Conservation (phyloP, 2,113 vertebrate species). For the Rhinolophus sinicus region DNA sequence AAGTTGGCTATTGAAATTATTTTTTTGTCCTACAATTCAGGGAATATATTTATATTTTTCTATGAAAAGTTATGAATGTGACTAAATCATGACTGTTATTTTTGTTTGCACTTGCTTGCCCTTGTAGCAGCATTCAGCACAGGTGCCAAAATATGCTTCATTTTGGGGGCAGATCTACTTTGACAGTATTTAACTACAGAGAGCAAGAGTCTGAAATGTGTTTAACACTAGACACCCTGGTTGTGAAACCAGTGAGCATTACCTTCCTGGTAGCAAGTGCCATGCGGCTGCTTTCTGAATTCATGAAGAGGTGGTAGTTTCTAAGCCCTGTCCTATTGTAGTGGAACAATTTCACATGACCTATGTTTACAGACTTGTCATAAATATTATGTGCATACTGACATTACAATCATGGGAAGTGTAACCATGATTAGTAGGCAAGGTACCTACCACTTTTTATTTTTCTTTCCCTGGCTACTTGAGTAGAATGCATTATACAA, state of each 20-base stretch:
- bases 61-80: conserved; percentile 80
- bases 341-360: conserved; percentile 34
- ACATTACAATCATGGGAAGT: conserved; percentile 61
- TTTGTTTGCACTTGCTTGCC: conserved; percentile 80
- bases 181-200: conserved; percentile 70
- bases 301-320: conserved; percentile 55
- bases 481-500: conserved; percentile 58
- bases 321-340: conserved; percentile 43
- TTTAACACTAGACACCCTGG: conserved; percentile 72
- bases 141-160: conserved; percentile 81
- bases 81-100: conserved; percentile 76
- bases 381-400: conserved; percentile 56
- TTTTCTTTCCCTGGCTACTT: conserved; percentile 32
- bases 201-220: conserved; percentile 32
- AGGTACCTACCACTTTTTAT: conserved; percentile 57
- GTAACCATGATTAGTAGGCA: conserved; percentile 60
- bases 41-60: conserved; percentile 83
- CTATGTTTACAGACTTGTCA: conserved; percentile 72
- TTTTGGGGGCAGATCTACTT: conserved; percentile 74
- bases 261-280: conserved; percentile 59
- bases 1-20: conserved; percentile 51
- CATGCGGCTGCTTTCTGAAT: conserved; percentile 42
- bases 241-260: conserved; percentile 64
- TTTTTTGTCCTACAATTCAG: conserved; percentile 80
- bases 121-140: conserved; percentile 73